phyloP scores from a whole-genome alignment of 2,797 vertebrate genomes.

The Anabacerthia variegaticeps region DNA sequence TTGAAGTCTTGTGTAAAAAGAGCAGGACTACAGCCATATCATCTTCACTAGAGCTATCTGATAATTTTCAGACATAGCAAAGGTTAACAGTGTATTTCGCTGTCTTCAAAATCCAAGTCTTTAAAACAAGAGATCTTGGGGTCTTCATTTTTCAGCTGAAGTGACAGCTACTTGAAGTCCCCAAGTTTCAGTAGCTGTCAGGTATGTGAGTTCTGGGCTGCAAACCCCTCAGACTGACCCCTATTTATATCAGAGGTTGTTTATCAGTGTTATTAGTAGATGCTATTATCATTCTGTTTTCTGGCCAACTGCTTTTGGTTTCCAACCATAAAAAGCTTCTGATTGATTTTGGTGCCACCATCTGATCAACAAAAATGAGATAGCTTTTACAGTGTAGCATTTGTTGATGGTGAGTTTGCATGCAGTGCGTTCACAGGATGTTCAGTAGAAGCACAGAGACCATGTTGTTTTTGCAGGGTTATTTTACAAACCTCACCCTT shows the following conservation, averaged over 20 bases:
- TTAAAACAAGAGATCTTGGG: not conserved
- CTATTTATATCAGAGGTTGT: not conserved
- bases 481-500: not conserved
- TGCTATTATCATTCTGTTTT: not conserved
- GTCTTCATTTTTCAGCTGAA: not conserved
- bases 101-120: not conserved
- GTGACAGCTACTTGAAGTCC: not conserved
- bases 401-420: not conserved
- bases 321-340: not conserved
- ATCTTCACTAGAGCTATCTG: not conserved
- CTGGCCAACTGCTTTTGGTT: not conserved
- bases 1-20: not conserved
- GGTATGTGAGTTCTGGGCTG: not conserved
- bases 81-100: not conserved
- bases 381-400: not conserved
- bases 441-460: not conserved
- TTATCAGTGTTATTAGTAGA: not conserved
- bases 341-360: conserved; percentile 71
- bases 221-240: not conserved
- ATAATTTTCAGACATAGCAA: not conserved
- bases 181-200: not conserved
- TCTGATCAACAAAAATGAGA: conserved; percentile 35
- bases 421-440: not conserved
- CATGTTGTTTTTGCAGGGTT: not conserved
- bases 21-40: not conserved